Evolutionary conservation across 2,888 invertebrate species (phyloP).

Genomic region (Barypeithes pellucidus): DNA sequence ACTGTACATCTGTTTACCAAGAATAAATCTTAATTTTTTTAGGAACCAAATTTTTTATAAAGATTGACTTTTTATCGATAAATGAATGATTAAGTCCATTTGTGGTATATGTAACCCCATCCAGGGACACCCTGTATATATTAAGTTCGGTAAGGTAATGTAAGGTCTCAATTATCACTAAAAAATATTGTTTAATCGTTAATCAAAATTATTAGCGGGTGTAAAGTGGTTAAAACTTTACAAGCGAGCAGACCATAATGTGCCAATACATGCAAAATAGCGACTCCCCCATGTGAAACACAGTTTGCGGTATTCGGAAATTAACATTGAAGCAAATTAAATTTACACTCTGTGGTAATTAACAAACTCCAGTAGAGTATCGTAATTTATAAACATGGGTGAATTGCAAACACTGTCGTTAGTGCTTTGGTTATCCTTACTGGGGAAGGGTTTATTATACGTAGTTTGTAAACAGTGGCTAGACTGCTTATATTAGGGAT

Average conservation of each 20-base stretch:
- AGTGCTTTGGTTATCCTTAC: conserved; percentile 42
- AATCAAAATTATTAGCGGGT: conserved; percentile 11
- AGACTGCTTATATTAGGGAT: conserved; percentile 50
- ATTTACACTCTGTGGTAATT: conserved; percentile 50
- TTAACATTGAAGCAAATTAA: conserved; percentile 50
- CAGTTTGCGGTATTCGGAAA: conserved; percentile 49
- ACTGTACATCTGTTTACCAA: too few species aligned
- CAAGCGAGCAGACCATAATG: conserved; percentile 26
- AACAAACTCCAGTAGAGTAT: conserved; percentile 40
- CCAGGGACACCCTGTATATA: too few species aligned
- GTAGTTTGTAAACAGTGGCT: conserved; percentile 34
- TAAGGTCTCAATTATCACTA: background rate
- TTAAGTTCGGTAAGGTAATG: too few species aligned
- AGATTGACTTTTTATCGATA: too few species aligned
- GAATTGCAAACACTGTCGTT: conserved; percentile 36
- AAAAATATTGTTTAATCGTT: background rate
- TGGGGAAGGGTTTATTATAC: conserved; percentile 27
- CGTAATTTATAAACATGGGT: conserved; percentile 46
- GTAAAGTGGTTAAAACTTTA: conserved; percentile 31
- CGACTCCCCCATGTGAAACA: conserved; percentile 38
- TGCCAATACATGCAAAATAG: conserved; percentile 34
- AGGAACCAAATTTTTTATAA: too few species aligned
- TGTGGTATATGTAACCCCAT: too few species aligned
- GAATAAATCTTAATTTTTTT: too few species aligned
- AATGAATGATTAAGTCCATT: too few species aligned